Base-by-base conservation (phyloP, 2,888 invertebrate species). In the Noctua pronuba region DNA sequence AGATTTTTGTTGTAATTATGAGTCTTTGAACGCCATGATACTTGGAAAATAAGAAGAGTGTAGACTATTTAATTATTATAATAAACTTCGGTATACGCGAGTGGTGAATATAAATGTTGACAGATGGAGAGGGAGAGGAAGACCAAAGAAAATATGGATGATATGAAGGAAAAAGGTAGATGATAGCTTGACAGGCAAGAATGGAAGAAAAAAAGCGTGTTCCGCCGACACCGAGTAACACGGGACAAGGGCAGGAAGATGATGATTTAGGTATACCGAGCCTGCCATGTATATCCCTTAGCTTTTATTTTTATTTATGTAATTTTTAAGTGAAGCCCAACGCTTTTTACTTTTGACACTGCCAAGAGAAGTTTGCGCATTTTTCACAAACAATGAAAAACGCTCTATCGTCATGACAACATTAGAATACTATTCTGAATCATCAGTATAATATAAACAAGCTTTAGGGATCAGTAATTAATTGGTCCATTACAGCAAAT, bases 401-500 rank as follows among this genome's bases (percentile, higher is more conserved):
- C 24, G 2, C 2, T 24, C 1, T 24, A 35, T 49, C 41, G 58
- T 66, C 21, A 55, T n/a, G n/a, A n/a, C 3, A 18, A 38, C 62
- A 69, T 65, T 41, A 49, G n/a, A 74, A 44, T 28, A 6, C 41
- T 41, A 13, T 16, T 64, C 28, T 24, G 28, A 71, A 68, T 49
- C 65, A 68, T 60, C 71, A 66, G 31, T 49, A 64, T 76, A 65
- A 62, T 76, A 65, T n/a, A 69, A 24, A 60, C n/a, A 72, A 68
- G 72, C 64, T 78, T 71, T 21, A 46, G 16, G 70, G 66, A 78
- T 67, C 41, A 67, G 16, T n/a, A n/a, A n/a, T 75, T 74, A 82
- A 76, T 74, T 64, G 67, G 55, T 31, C 64, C n/a, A 76, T 79
- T 84, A 85, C 52, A 18, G 62, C 35, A 49, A 82, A 79, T 65